phyloP scores from a whole-genome alignment of 2,888 invertebrate species.

The Dasysyrphus tricinctus region DNA sequence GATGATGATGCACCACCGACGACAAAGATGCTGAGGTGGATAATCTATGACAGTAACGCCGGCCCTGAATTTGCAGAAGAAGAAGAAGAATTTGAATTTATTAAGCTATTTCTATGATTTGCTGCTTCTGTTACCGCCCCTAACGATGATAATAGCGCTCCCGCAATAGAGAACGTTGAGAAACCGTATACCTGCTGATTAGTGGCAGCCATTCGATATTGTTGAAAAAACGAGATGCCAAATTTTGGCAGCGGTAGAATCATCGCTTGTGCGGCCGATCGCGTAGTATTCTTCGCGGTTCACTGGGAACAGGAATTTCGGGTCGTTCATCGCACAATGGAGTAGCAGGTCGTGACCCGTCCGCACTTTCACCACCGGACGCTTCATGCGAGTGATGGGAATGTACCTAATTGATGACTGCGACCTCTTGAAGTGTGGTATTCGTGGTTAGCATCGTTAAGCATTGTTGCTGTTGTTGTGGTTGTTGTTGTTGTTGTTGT shows the following conservation, averaged over 20 bases:
- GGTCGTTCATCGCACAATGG: constrained; percentile 93
- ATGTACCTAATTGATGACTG: constrained; percentile 85
- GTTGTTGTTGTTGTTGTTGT: constrained; percentile 77
- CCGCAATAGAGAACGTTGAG: constrained; percentile 75
- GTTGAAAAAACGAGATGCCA: no score
- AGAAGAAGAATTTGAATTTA: constrained; percentile 78
- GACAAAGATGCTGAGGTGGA: constrained; percentile 57
- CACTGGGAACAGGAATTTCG: constrained; percentile 87
- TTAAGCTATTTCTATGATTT: constrained; percentile 74
- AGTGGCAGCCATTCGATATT: constrained; percentile 70
- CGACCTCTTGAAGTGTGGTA: constrained; percentile 83
- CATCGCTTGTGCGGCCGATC: constrained; percentile 87
- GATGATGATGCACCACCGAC: no score
- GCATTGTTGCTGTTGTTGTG: constrained; percentile 71
- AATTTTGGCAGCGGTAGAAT: constrained; percentile 93
- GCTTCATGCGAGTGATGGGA: constrained; percentile 84
- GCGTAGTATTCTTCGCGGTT: constrained; percentile 89
- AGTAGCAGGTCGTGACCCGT: constrained; percentile 94
- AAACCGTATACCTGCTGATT: constrained; percentile 69
- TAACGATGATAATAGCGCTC: constrained; percentile 68
- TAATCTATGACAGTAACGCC: constrained; percentile 76
- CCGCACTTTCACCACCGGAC: no score
- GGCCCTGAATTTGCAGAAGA: constrained; percentile 76
- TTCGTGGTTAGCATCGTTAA: constrained; percentile 81
- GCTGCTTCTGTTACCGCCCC: constrained; percentile 57